Conservation (phyloP, 2,888 invertebrate species). For the Blomia tropicalis region DNA sequence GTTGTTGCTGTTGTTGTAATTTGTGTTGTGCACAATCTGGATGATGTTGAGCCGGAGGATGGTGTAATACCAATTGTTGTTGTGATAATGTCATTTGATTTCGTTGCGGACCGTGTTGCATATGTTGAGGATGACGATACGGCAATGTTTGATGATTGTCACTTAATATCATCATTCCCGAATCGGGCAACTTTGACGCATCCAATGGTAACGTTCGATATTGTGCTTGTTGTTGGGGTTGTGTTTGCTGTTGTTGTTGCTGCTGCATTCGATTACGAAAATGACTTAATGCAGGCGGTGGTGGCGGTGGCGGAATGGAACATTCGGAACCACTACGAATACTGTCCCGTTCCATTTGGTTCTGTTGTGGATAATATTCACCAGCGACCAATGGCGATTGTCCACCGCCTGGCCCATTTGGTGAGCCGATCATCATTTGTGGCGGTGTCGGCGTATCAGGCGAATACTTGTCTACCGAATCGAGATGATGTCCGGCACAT, state of each 20-base stretch:
- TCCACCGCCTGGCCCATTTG: neutral
- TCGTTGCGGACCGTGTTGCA: too few relatives aligned
- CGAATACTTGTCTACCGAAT: constrained; percentile 21
- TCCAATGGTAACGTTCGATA: constrained; percentile 18
- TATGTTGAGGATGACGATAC: constrained; percentile 6
- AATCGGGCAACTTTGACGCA: constrained; percentile 15
- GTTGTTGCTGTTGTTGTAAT: neutral
- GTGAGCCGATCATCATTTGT: constrained; percentile 18
- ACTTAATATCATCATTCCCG: constrained; percentile 3
- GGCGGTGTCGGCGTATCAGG: constrained; percentile 19
- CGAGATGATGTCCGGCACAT: constrained; percentile 3
- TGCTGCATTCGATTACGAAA: constrained; percentile 17
- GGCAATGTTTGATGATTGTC: constrained; percentile 18
- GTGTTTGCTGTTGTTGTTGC: neutral
- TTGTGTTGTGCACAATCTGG: constrained; percentile 21
- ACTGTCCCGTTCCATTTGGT: constrained; percentile 12
- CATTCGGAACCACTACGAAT: constrained; percentile 26
- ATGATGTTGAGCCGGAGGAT: constrained; percentile 7
- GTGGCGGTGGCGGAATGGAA: constrained; percentile 30
- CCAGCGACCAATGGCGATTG: neutral
- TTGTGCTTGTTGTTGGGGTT: too few relatives aligned
- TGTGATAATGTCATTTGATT: neutral
- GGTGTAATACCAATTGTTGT: neutral
- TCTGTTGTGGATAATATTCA: constrained; percentile 21
- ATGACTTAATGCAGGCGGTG: constrained; percentile 28